Percentiles rank a stretch among this genome's conserved stretches.
Evolutionary conservation across 2,888 invertebrate genomes (phyloP).

Genomic region (Taenaris catops): DNA sequence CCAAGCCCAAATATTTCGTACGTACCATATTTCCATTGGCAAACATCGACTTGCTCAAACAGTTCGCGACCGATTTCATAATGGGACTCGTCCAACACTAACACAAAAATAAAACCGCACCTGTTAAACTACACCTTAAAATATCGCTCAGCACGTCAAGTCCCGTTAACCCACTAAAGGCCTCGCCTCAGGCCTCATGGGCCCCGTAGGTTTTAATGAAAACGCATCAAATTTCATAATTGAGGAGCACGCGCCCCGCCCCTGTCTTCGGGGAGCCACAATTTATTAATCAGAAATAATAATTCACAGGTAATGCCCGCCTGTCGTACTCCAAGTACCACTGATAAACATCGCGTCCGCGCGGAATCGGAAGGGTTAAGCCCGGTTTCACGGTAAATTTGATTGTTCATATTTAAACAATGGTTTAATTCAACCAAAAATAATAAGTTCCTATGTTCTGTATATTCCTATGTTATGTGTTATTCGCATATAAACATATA

Average conservation of each 20-base stretch:
- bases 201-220: slow-evolving; percentile 66
- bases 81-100: too few species aligned
- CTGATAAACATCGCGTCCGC: slow-evolving; percentile 46
- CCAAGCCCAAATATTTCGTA: too few species aligned
- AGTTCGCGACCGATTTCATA: too few species aligned
- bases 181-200: slow-evolving; percentile 41
- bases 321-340: slow-evolving; percentile 34
- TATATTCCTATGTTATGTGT: too few species aligned
- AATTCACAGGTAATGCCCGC: slow-evolving; percentile 72
- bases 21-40: too few species aligned
- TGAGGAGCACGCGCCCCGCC: slow-evolving; percentile 56
- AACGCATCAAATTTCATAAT: slow-evolving; percentile 75
- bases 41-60: too few species aligned
- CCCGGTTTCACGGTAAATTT: slow-evolving; percentile 24
- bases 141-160: slow-evolving; percentile 31
- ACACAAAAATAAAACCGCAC: slow-evolving; percentile 17
- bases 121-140: slow-evolving; percentile 23
- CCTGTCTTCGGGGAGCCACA: slow-evolving; percentile 55
- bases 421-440: neutral
- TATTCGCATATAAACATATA: too few species aligned
- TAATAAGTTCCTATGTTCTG: too few species aligned
- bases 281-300: slow-evolving; percentile 80
- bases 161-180: slow-evolving; percentile 46
- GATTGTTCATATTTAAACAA: slow-evolving; percentile 1
- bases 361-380: slow-evolving; percentile 51